Percentiles rank a stretch among this genome's conserved stretches.
phyloP scores from a whole-genome alignment of 2,113 vertebrate species.

The Leiothrix lutea region DNA sequence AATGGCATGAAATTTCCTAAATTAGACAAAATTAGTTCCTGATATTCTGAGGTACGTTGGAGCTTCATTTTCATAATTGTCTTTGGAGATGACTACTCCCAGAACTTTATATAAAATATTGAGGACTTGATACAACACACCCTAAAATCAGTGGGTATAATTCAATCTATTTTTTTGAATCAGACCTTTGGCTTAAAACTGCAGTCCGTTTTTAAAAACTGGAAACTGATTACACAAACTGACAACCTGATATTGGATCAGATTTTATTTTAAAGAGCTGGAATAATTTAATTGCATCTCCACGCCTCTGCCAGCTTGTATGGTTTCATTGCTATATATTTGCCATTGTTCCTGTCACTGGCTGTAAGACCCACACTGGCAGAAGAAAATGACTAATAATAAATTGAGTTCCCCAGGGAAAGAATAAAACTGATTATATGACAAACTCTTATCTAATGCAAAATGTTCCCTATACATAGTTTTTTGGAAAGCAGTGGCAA shows the following conservation, averaged over 20 bases:
- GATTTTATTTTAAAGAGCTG: constrained; percentile 25
- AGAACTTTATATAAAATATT: not conserved
- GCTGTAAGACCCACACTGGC: not conserved
- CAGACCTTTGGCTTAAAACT: not conserved
- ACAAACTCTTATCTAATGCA: not conserved
- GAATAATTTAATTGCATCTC: constrained; percentile 43
- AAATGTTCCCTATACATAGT: not conserved
- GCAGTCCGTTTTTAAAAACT: not conserved
- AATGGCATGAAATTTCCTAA: not conserved
- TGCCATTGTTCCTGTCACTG: constrained; percentile 13
- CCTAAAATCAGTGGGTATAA: not conserved
- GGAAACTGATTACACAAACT: not conserved
- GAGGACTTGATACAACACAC: not conserved
- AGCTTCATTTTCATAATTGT: not conserved
- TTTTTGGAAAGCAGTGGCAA: not conserved
- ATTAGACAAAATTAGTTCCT: not conserved
- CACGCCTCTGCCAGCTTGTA: constrained; percentile 8
- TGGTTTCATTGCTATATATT: not conserved
- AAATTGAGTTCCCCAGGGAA: not conserved
- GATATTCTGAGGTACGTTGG: not conserved
- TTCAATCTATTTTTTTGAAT: not conserved
- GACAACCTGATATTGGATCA: not conserved
- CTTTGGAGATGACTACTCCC: not conserved
- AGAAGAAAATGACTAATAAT: constrained; percentile 20
- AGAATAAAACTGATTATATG: constrained; percentile 13